Evolutionary conservation across 2,113 vertebrate genomes (phyloP).

Genomic region (Corythornis vintsioides): DNA sequence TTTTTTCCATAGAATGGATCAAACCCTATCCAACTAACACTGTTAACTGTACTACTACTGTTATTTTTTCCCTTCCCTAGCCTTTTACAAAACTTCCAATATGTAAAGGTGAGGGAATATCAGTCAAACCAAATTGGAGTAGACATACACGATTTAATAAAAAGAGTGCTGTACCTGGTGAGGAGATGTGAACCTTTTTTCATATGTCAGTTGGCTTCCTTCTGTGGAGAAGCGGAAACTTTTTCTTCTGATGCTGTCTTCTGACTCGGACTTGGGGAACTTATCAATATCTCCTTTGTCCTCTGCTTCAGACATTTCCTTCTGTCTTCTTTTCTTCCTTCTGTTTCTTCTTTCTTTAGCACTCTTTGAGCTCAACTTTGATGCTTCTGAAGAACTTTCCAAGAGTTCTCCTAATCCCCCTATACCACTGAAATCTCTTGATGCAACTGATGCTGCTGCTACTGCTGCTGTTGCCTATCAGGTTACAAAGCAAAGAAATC

Average conservation of each 20-base stretch:
- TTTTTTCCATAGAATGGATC: neutral
- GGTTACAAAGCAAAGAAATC: conserved; percentile 31
- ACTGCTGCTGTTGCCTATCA: conserved; percentile 80
- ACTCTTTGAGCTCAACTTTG: conserved; percentile 96
- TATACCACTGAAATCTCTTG: conserved; percentile 81
- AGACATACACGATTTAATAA: neutral
- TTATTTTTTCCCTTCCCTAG: neutral
- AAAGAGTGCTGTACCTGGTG: conserved; percentile 84
- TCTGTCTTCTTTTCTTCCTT: conserved; percentile 86
- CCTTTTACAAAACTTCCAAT: neutral
- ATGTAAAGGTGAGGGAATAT: neutral
- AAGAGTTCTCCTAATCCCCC: conserved; percentile 80
- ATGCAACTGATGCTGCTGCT: conserved; percentile 78
- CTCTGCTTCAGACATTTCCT: conserved; percentile 77
- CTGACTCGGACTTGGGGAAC: conserved; percentile 85
- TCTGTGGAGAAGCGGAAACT: conserved; percentile 84
- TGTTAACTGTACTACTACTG: neutral
- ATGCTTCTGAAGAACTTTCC: conserved; percentile 89
- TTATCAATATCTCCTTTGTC: conserved; percentile 79
- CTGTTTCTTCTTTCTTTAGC: conserved; percentile 95
- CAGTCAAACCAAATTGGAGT: neutral
- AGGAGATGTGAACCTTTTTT: conserved; percentile 86
- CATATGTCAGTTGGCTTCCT: conserved; percentile 83
- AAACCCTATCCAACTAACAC: neutral
- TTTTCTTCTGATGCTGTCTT: conserved; percentile 84